These are phyloP conservation scores for Drosophila kuntzei DNA, from an alignment of 2,888 invertebrate genomes.

Conservation along the genomic window DNA sequence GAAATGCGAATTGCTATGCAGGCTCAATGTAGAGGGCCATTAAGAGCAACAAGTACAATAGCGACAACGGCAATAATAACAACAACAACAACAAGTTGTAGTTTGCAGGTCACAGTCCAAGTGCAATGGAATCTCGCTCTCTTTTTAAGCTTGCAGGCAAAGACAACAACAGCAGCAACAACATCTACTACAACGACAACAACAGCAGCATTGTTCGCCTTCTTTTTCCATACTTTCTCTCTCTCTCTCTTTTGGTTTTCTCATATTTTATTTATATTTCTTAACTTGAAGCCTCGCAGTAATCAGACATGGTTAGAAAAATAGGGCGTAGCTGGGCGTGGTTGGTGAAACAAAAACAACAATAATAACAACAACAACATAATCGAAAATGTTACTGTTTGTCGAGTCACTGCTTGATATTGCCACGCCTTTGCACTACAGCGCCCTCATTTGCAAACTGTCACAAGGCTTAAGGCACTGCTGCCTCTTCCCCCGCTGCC, in stretches of 20 bases:
- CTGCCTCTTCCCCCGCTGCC: neutral
- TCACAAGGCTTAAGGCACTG: slow-evolving; percentile 37
- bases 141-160: slow-evolving; percentile 33
- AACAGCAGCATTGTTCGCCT: slow-evolving; percentile 2
- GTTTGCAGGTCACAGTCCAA: slow-evolving; percentile 41
- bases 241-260: neutral
- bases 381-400: slow-evolving; percentile 60
- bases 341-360: neutral
- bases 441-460: slow-evolving; percentile 51
- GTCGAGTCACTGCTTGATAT: slow-evolving; percentile 36
- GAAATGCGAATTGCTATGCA: slow-evolving; percentile 16
- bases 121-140: slow-evolving; percentile 30
- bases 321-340: slow-evolving; percentile 11
- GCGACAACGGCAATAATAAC: slow-evolving; percentile 9
- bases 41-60: slow-evolving; percentile 22
- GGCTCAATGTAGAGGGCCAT: slow-evolving; percentile 18
- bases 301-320: slow-evolving; percentile 30
- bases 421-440: slow-evolving; percentile 34
- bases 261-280: slow-evolving; percentile 30
- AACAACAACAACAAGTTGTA: slow-evolving; percentile 18
- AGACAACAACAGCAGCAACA: neutral
- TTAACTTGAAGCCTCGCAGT: slow-evolving; percentile 15
- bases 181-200: neutral
- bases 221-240: neutral
- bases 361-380: slow-evolving; percentile 42